Evolutionary conservation across 2,888 invertebrate genomes (phyloP).

Genomic region (Cheilosia vulpina): DNA sequence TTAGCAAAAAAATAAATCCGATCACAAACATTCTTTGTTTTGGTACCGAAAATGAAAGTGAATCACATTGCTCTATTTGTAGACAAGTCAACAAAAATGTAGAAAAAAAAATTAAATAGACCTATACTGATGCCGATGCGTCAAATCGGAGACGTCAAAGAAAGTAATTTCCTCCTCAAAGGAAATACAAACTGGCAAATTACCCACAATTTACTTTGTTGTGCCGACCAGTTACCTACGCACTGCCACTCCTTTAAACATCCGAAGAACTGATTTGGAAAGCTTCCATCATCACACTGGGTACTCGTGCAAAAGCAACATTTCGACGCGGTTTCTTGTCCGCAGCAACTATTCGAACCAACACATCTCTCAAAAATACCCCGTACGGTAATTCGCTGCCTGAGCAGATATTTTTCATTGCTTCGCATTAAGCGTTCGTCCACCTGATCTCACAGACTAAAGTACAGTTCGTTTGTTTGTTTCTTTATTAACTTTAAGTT

Average conservation of each 20-base stretch:
- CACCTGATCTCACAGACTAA: not conserved
- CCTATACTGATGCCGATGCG: not conserved
- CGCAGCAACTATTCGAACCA: not conserved
- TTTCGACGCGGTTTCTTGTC: not conserved
- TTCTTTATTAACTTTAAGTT: constrained; percentile 27
- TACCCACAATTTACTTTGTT: constrained; percentile 3
- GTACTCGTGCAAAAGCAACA: no score
- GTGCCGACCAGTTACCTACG: not conserved
- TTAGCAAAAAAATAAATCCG: not conserved
- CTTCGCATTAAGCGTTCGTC: constrained; percentile 16
- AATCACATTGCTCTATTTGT: not conserved
- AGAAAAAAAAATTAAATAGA: not conserved
- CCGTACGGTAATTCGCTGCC: not conserved
- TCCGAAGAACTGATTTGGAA: not conserved
- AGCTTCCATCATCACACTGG: constrained; percentile 5
- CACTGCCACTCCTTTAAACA: not conserved
- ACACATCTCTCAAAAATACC: not conserved
- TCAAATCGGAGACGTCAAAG: not conserved
- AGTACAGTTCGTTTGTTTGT: constrained; percentile 17
- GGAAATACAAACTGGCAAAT: constrained; percentile 7
- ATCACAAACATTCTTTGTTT: not conserved
- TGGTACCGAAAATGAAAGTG: not conserved
- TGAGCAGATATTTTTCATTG: constrained; percentile 1
- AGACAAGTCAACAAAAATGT: not conserved
- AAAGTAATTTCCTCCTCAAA: not conserved